These are phyloP conservation scores for Anastrepha ludens DNA, from an alignment of 1,140 invertebrate species.

Conservation along the genomic window DNA sequence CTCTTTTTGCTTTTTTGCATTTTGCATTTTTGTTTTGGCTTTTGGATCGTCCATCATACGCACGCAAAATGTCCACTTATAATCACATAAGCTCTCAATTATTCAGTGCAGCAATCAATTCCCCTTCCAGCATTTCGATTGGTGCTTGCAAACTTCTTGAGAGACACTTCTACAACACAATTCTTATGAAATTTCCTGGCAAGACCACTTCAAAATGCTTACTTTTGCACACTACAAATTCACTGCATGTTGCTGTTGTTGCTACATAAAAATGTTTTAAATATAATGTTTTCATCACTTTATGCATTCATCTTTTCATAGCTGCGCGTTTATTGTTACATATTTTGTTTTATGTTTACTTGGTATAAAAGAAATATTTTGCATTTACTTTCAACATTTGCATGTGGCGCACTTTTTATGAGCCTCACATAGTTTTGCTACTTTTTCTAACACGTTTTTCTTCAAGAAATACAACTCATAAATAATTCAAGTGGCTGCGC, in stretches of 20 bases:
- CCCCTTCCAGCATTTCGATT: background rate
- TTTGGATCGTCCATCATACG: no score
- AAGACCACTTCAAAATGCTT: conserved; percentile 37
- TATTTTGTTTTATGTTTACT: conserved; percentile 12
- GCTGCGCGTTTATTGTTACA: conserved; percentile 2
- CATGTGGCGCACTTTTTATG: conserved; percentile 45
- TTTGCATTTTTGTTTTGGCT: no score
- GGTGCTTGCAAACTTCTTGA: background rate
- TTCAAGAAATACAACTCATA: conserved; percentile 36
- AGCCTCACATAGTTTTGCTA: background rate
- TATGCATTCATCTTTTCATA: background rate
- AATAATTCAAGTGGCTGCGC: conserved; percentile 49
- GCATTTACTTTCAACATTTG: conserved; percentile 23
- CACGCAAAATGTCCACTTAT: no score
- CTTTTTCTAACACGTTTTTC: background rate
- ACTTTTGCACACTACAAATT: background rate
- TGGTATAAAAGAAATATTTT: background rate
- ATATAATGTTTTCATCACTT: background rate
- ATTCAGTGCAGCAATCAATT: background rate
- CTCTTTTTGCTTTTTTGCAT: no score
- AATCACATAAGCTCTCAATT: background rate
- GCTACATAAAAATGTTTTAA: background rate
- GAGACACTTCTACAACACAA: background rate
- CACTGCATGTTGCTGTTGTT: background rate
- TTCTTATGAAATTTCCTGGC: background rate